Evolutionary conservation across 2,888 invertebrate species (phyloP), one percentile per base, ranked within the genome.

Genomic region (Stegophylla sp.): DNA sequence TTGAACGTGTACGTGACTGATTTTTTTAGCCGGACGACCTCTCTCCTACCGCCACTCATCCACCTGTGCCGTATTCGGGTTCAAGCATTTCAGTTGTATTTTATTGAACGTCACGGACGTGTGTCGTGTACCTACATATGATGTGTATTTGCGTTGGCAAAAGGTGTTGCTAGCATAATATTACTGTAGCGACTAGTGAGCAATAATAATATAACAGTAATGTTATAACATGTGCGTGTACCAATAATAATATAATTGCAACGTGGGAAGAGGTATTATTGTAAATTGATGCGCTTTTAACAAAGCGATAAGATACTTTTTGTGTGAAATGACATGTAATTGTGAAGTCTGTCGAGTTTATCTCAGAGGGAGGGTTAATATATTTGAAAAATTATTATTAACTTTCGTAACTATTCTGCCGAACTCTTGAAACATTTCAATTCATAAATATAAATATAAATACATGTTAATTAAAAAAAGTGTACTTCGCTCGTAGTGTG

Each of bases 71-170:
- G 20, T 23, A 7, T 1, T 53, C 12, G 41, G 45, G 26, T 61
- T 61, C 45, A 73, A 1, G 28, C 28, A 59, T 74, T 61, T 74
- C 15, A 41, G 28, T 34, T 20, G n/a, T 48, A 28, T 48, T 61
- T 48, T 74, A 63, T 63, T 73, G 59, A 45, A 72, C 45, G 28
- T 74, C 61, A 63, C 20, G 73, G 45, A 59, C 45, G 12, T 28
- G 13, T 59, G 45, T 61, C 23, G 13, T 72, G 43, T 72, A 59
- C 45, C 5, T 23, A 72, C 43, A 41, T 23, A 53, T 56, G 56
- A 43, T 72, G 13, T 28, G 10, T 43, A 13, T 51, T 10, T 45
- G 34, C 34, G 48, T 51, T 48, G 34, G 34, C 9, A 34, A 74
- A 74, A 74, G 9, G 17, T 48, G 23, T 66, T 51, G 5, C 1